A percentile compares a stretch with the other conserved stretches of the same genome.
These are phyloP conservation scores for Patella pellucida DNA, from an alignment of 2,888 invertebrate species.

Conservation along the genomic window DNA sequence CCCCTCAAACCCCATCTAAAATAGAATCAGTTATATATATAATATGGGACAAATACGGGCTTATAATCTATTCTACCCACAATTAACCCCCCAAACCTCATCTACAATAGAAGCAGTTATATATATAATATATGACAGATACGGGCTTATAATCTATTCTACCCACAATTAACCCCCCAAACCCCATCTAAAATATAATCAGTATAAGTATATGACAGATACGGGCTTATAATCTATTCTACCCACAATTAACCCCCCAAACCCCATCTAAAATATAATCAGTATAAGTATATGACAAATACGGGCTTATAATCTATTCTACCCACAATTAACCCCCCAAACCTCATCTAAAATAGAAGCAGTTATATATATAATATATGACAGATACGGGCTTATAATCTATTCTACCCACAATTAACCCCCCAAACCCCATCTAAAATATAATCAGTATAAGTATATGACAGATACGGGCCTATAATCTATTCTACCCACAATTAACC, in stretches of 20 bases:
- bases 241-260: constrained; percentile 88
- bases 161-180: too few relatives aligned
- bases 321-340: constrained; percentile 88
- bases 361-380: not conserved
- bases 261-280: constrained; percentile 87
- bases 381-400: not conserved
- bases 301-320: constrained; percentile 79
- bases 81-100: constrained; percentile 91
- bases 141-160: not conserved
- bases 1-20: constrained; percentile 90
- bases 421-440: too few relatives aligned
- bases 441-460: too few relatives aligned
- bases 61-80: constrained; percentile 85
- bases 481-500: constrained; percentile 86
- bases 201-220: too few relatives aligned
- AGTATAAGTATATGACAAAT: not conserved
- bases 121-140: not conserved
- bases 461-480: constrained; percentile 74
- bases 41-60: not conserved
- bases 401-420: too few relatives aligned
- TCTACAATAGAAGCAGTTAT: constrained; percentile 75
- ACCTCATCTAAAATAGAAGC: constrained; percentile 82
- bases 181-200: too few relatives aligned
- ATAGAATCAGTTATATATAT: constrained; percentile 55
- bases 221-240: constrained; percentile 79